phyloP scores from a whole-genome alignment of 2,113 vertebrate species.

The Trochalopteron elliotii region DNA sequence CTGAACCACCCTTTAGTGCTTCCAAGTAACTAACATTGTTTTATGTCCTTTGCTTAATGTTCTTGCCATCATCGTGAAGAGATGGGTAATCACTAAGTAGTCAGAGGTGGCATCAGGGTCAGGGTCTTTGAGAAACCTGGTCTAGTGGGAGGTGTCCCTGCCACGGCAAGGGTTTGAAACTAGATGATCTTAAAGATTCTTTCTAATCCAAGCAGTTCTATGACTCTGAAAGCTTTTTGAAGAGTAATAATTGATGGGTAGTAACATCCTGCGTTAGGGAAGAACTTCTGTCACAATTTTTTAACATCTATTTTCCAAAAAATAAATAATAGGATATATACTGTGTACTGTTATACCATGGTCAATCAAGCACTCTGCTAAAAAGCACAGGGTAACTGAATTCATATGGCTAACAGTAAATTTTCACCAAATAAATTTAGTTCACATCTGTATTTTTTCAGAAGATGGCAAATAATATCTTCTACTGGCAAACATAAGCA shows the following conservation, averaged over 20 bases:
- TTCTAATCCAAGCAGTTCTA: background rate
- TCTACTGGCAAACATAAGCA: background rate
- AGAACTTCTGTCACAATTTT: background rate
- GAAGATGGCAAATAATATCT: background rate
- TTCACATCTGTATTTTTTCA: background rate
- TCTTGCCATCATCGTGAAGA: background rate
- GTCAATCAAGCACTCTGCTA: background rate
- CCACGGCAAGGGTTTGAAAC: background rate
- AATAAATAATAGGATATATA: background rate
- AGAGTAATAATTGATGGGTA: background rate
- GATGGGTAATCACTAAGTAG: background rate
- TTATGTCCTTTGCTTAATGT: background rate
- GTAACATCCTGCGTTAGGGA: background rate
- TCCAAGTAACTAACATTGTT: background rate
- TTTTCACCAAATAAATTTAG: background rate
- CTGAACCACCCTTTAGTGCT: background rate
- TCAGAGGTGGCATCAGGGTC: background rate
- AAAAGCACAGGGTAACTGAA: background rate
- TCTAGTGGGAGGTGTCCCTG: background rate
- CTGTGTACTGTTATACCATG: fast-evolving
- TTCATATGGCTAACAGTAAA: background rate
- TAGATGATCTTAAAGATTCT: background rate
- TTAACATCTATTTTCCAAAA: background rate
- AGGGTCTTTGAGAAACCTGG: background rate
- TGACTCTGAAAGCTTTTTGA: background rate